Evolutionary conservation across 2,888 invertebrate species (phyloP), one percentile per base, ranked within the genome.

Genomic region (Phrixothrix hirtus): DNA sequence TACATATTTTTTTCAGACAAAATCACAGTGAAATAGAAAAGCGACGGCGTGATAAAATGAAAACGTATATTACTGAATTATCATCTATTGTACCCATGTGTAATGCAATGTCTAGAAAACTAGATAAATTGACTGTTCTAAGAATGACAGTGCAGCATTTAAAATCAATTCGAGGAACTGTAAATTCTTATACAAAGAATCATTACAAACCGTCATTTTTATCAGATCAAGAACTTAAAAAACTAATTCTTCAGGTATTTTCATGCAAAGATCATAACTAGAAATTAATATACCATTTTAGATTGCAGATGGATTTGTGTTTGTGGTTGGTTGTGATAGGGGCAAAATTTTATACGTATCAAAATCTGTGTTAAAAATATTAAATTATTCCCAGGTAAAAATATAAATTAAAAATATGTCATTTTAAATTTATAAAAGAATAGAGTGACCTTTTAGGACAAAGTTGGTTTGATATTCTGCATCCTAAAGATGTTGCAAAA

Each of bases 11-110:
- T 68, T 71, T n/a, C 74, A 94, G 94, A 67, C 95, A 95, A 76
- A 95, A 95, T 76, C 96, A 96, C 78, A 95, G 95, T 75, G 95
- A 95, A 78, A 95, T 96, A 55, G 95, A 96, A 77, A 96, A 96
- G 74, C 81, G 95, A 0, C 82, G 96, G 0, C 82, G 96, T 17
- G 95, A 96, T 75, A 96, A 95, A 77, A 96, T 96, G 95, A 96
- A 96, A 78, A 91, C 89, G 0, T 95, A 94, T 76, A 95, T 96
- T 64, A 85, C 88, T 1, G 94, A 96, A 74, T 75, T 96, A 48
- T 89, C 92, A 41, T 81, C 88, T 1, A 88, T 96, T 85, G 85
- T 96, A 12, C 96, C 95, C 0, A 92, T 94, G 92, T 96, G 95
- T 71, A 88, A 89, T 64, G 92, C 93, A 2, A 91, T 94, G 89